Evolutionary conservation across 2,113 vertebrate genomes (phyloP).

Genomic region (Saccopteryx bilineata): DNA sequence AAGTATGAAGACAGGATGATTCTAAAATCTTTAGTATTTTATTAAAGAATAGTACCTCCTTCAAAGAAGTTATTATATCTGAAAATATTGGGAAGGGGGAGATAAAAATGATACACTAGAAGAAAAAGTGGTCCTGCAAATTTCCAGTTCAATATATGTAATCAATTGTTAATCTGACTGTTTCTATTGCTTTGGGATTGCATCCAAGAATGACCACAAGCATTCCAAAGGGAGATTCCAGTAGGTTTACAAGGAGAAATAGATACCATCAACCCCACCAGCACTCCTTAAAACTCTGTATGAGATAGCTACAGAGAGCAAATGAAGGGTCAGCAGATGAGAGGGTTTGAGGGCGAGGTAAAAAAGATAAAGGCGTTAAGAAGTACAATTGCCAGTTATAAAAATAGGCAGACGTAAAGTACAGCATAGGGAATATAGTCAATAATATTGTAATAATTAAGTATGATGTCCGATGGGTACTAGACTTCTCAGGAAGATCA

Average conservation of each 20-base stretch:
- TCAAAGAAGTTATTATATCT: not conserved
- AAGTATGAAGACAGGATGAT: not conserved
- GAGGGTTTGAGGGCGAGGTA: no score
- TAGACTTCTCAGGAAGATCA: not conserved
- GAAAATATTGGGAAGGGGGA: not conserved
- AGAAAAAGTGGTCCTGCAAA: not conserved
- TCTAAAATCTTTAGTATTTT: not conserved
- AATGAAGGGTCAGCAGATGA: no score
- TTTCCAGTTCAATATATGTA: not conserved
- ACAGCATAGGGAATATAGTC: not conserved
- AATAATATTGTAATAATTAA: not conserved
- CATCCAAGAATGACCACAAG: not conserved
- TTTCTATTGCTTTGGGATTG: not conserved
- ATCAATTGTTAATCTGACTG: not conserved
- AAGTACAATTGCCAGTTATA: not conserved
- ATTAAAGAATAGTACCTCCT: not conserved
- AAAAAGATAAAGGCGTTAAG: not conserved
- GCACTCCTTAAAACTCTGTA: not conserved
- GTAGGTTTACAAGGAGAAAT: not conserved
- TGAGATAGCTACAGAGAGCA: not conserved
- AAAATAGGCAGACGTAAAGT: not conserved
- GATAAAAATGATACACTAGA: not conserved
- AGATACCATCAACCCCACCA: not conserved
- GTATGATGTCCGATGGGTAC: not conserved
- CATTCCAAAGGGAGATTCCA: not conserved